These are phyloP conservation scores for Diuraphis noxia DNA, from an alignment of 1,140 invertebrate genomes.

Conservation along the genomic window DNA sequence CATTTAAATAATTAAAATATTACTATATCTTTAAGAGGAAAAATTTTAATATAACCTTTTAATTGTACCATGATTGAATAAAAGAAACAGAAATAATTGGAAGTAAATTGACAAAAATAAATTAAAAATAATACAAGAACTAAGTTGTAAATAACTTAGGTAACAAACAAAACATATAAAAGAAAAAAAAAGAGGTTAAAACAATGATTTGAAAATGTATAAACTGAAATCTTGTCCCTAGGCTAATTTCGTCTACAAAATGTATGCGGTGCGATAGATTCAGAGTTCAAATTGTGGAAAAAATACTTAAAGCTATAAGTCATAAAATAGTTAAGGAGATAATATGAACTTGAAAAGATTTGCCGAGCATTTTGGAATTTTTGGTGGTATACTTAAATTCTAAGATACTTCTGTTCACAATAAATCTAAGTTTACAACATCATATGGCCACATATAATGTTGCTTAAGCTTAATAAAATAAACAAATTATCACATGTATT, in stretches of 20 bases:
- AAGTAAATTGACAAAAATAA: neutral
- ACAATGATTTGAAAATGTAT: neutral
- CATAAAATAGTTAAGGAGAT: neutral
- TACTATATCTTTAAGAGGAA: neutral
- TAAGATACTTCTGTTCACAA: neutral
- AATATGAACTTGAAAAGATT: neutral
- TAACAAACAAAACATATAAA: conserved; percentile 32
- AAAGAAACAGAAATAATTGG: neutral
- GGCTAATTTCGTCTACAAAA: neutral
- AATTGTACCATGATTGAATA: neutral
- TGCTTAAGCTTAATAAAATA: neutral
- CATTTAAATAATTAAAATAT: neutral
- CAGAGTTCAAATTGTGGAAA: neutral
- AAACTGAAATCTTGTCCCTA: neutral
- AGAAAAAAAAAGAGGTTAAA: neutral
- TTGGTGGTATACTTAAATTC: neutral
- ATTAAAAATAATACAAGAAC: neutral
- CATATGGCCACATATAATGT: neutral
- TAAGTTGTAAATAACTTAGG: neutral
- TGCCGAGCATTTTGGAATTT: neutral
- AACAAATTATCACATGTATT: conserved; percentile 47
- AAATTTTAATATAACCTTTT: neutral
- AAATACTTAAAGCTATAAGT: conserved; percentile 8
- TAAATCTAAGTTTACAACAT: conserved; percentile 3
- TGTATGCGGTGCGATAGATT: neutral